These are phyloP conservation scores for Carpatolechia fugitivella DNA, from an alignment of 2,888 invertebrate genomes.

Conservation along the genomic window DNA sequence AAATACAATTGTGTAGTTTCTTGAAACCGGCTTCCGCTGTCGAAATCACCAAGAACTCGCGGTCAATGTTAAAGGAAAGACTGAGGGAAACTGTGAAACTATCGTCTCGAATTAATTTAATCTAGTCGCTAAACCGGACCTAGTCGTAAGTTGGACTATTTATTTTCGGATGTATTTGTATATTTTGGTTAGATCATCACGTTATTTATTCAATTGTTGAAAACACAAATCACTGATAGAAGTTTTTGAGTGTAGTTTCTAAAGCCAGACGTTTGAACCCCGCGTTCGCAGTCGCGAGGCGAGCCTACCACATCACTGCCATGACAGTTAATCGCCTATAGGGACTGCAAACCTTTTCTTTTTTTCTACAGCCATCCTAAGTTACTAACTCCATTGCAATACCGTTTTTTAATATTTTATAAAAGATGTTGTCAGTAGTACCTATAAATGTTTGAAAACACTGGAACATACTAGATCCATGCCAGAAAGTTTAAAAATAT, in stretches of 20 bases:
- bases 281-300: neutral
- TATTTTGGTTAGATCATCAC: neutral
- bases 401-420: no score
- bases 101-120: neutral
- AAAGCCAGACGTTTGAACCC: neutral
- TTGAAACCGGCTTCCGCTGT: no score
- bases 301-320: constrained; percentile 2
- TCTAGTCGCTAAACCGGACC: constrained; percentile 6
- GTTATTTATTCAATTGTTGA: neutral
- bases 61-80: neutral
- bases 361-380: neutral
- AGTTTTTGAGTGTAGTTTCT: neutral
- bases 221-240: neutral
- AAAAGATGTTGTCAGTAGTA: no score
- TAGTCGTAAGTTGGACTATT: neutral
- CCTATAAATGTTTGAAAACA: no score
- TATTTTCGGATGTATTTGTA: neutral
- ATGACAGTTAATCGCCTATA: neutral
- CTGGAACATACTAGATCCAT: no score
- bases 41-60: no score
- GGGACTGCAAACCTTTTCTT: neutral
- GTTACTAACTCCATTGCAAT: neutral
- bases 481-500: no score
- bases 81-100: neutral
- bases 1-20: no score